Conservation (phyloP, 2,113 vertebrate species). For the Alligator mississippiensis region DNA sequence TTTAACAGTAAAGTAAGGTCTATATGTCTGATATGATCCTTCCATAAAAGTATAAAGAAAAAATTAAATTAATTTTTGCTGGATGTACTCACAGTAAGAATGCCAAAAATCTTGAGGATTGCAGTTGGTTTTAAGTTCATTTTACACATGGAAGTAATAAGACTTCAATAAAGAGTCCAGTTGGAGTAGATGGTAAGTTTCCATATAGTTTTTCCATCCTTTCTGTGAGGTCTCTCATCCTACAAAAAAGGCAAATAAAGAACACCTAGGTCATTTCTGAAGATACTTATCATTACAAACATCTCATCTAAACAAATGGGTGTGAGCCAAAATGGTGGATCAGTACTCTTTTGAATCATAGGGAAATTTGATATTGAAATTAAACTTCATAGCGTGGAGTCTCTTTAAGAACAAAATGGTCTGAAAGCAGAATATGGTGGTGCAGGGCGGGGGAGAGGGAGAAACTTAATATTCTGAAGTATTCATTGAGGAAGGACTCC, state of each 20-base stretch:
- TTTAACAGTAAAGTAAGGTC: conserved; percentile 47
- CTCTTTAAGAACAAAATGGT: neutral
- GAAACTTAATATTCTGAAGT: neutral
- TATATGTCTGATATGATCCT: conserved; percentile 55
- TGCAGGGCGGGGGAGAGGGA: too few relatives aligned
- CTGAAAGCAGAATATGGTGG: neutral
- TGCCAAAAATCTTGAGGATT: conserved; percentile 74
- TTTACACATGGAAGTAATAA: conserved; percentile 84
- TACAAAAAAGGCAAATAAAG: conserved; percentile 54
- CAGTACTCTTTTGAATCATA: neutral
- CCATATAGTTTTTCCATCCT: conserved; percentile 79
- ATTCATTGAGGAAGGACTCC: neutral
- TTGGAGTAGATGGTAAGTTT: conserved; percentile 79
- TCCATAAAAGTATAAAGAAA: conserved; percentile 66
- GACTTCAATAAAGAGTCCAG: conserved; percentile 72
- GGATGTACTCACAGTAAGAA: conserved; percentile 46
- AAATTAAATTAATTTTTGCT: conserved; percentile 60
- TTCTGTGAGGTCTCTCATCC: conserved; percentile 75
- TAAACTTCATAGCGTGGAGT: neutral
- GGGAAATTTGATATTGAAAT: neutral
- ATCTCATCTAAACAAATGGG: neutral
- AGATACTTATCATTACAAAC: neutral
- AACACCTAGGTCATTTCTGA: conserved; percentile 27
- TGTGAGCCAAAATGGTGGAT: neutral
- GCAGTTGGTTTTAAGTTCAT: conserved; percentile 73